Evolutionary conservation across 1,140 invertebrate species (phyloP), one percentile per base, ranked within the genome.

Genomic region (Zaprionus inermis): DNA sequence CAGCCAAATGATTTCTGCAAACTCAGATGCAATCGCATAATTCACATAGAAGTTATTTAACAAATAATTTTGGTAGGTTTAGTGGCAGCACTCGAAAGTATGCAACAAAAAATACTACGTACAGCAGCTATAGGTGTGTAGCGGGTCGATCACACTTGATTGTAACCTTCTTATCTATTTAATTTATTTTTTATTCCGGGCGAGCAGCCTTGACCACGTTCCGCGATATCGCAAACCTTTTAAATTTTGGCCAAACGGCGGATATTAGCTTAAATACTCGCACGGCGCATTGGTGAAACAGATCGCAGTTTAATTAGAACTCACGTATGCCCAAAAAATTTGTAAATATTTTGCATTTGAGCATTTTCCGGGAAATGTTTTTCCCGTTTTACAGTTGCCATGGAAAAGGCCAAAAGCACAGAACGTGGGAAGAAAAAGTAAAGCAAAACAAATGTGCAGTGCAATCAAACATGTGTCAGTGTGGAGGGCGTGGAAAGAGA

Each of bases 281-380:
- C 28, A 59, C n/a, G 6, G 20, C 18, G 14, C 14, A 24, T 38
- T 38, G 61, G 16, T 14, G n/a, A 16, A 44, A 41, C n/a, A 6
- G n/a, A n/a, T 51, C 4, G 20, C 78, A 72, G 79, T 72, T 77
- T 79, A 68, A 51, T 67, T 68, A 51, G 69, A 67, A 74, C 18
- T 28, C 36, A 28, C 22, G 61, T 36, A 64, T 55, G 64, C 10
- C 28, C 9, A 65, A 69, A 83, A 57, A 72, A 83, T 88, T 54
- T 83, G 70, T 89, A 89, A 88, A 89, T 88, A 89, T 88, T 81
- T 86, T 79, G 67, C 77, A 80, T 38, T 67, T 41, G 32, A 65
- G 59, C 84, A 63, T 72, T 88, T 89, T 77, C 54, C 51, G 68
- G 34, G 71, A 88, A 88, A 81, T 84, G 84, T 84, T 84, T 88